Conservation (phyloP, 2,797 vertebrate species). For the Brachymystax lenok region DNA sequence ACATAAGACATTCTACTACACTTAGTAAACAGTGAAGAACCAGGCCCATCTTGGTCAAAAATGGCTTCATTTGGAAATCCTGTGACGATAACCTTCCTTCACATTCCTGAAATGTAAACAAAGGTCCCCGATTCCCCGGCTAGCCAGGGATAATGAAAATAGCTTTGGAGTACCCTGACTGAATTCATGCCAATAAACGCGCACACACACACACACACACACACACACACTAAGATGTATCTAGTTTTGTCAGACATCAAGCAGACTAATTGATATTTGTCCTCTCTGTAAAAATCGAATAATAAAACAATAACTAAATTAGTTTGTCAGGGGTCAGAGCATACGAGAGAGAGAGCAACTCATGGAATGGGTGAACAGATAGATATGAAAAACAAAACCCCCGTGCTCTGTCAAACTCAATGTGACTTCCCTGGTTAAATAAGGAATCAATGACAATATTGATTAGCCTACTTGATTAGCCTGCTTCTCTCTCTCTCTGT, state of each 20-base stretch:
- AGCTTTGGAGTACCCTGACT: conserved; percentile 7
- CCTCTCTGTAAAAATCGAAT: neutral
- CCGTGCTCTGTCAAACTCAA: neutral
- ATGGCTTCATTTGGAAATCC: neutral
- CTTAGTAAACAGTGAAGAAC: neutral
- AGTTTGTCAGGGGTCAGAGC: neutral
- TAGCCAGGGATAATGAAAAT: conserved; percentile 6
- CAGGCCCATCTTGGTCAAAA: neutral
- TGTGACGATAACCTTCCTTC: conserved; percentile 8
- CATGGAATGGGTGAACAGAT: neutral
- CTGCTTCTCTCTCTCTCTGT: neutral
- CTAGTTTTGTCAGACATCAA: neutral
- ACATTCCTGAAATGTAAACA: conserved; percentile 27
- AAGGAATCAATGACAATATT: neutral
- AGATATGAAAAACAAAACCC: no score
- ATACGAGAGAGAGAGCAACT: neutral
- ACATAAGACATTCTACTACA: neutral
- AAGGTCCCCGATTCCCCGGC: neutral
- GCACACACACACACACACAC: no score
- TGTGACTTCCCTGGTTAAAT: no score
- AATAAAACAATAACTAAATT: neutral
- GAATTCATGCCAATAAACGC: neutral
- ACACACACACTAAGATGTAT: no score
- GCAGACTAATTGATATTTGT: neutral
- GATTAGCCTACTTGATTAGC: neutral